Evolutionary conservation across 2,888 invertebrate species (phyloP).

Genomic region (Dryococelus australis): DNA sequence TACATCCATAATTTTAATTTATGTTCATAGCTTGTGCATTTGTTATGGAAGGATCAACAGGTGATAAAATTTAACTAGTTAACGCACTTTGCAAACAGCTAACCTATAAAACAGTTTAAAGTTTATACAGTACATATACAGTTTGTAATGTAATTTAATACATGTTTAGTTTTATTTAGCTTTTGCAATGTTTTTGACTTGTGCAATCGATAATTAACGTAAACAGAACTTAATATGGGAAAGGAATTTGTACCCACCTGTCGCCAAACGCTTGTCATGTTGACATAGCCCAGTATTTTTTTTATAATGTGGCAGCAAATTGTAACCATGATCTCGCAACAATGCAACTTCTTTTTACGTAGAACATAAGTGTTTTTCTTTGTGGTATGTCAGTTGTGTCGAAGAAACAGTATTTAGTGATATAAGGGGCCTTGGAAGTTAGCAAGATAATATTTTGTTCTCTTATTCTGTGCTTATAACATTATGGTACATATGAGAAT

Average conservation of each 20-base stretch:
- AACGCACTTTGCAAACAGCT: no score
- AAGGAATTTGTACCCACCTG: neutral
- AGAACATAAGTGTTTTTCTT: neutral
- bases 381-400: neutral
- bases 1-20: no score
- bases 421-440: neutral
- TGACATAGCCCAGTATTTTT: neutral
- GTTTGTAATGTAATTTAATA: no score
- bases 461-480: neutral
- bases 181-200: no score
- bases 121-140: no score
- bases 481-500: neutral
- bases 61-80: no score
- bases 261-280: neutral
- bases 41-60: no score
- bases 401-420: neutral
- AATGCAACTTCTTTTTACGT: neutral
- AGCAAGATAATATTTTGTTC: neutral
- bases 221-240: no score
- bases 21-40: no score
- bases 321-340: neutral
- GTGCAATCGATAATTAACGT: no score
- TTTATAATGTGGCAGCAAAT: neutral
- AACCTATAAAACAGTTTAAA: no score
- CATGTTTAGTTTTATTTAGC: no score